Percentiles rank a stretch among this genome's conserved stretches.
Conservation (phyloP, 2,888 invertebrate species). For the Crocallis elinguaria region DNA sequence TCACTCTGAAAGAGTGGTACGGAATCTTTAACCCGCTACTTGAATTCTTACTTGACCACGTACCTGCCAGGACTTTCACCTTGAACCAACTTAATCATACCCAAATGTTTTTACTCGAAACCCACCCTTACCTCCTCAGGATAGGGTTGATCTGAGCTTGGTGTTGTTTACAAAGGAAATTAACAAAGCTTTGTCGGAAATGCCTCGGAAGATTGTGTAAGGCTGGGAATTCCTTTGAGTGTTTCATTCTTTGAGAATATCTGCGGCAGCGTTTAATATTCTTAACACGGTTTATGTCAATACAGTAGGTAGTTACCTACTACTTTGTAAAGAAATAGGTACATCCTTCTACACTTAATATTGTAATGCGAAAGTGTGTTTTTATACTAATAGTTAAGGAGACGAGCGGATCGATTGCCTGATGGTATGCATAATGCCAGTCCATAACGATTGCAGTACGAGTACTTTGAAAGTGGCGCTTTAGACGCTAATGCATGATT, state of each 20-base stretch:
- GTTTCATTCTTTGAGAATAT: conserved; percentile 47
- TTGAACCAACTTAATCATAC: not conserved
- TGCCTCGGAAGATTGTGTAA: conserved; percentile 46
- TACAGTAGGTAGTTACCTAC: not conserved
- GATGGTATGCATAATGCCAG: too few relatives aligned
- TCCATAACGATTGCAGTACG: too few relatives aligned
- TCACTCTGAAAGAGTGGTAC: too few relatives aligned
- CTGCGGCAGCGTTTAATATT: conserved; percentile 12
- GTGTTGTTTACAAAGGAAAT: conserved; percentile 29
- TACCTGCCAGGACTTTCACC: conserved; percentile 12
- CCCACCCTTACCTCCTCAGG: not conserved
- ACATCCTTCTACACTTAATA: too few relatives aligned
- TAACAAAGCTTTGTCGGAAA: conserved; percentile 55
- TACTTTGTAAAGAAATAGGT: too few relatives aligned
- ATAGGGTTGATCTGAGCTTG: conserved; percentile 31
- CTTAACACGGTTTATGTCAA: conserved; percentile 15
- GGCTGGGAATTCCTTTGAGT: conserved; percentile 62
- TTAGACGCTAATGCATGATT: too few relatives aligned
- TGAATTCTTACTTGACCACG: conserved; percentile 1
- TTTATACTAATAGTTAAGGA: too few relatives aligned
- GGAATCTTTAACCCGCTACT: too few relatives aligned
- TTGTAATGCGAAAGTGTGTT: too few relatives aligned
- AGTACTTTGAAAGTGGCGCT: too few relatives aligned
- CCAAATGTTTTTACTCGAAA: not conserved
- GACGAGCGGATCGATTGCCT: too few relatives aligned